Conservation (phyloP, 2,888 invertebrate species). For the Andrena flavipes region DNA sequence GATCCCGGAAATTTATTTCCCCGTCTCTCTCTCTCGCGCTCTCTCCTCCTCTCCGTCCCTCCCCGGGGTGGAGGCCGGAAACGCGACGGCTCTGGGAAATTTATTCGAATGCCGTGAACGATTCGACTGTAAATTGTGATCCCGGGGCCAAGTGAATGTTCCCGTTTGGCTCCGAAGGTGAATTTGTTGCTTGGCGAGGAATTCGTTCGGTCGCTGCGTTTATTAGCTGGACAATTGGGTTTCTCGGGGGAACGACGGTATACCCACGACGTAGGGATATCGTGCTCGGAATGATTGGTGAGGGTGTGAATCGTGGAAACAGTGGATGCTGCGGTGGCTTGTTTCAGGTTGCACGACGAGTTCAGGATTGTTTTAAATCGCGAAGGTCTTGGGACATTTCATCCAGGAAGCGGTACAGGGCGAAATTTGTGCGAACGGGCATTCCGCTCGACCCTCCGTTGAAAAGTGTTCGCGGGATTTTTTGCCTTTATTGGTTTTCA, state of each 20-base stretch:
- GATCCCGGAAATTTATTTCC: constrained; percentile 74
- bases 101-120: constrained; percentile 71
- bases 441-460: background rate
- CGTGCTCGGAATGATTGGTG: background rate
- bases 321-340: background rate
- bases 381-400: too few relatives aligned
- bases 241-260: background rate
- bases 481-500: background rate
- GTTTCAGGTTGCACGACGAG: too few relatives aligned
- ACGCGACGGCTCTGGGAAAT: constrained; percentile 53
- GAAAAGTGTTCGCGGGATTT: constrained; percentile 28
- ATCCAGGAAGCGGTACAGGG: background rate
- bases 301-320: background rate
- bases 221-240: constrained; percentile 42
- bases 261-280: background rate
- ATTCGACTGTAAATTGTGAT: constrained; percentile 68
- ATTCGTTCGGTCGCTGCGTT: constrained; percentile 25
- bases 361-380: too few relatives aligned
- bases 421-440: background rate
- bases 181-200: constrained; percentile 44
- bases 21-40: constrained; percentile 5
- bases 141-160: constrained; percentile 50
- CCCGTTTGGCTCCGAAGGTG: constrained; percentile 26
- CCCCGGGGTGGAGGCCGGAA: constrained; percentile 10
- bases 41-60: background rate